A percentile compares a stretch with the other conserved stretches of the same genome.
Conservation (phyloP, 2,113 vertebrate species). For the Lepisosteus oculatus region DNA sequence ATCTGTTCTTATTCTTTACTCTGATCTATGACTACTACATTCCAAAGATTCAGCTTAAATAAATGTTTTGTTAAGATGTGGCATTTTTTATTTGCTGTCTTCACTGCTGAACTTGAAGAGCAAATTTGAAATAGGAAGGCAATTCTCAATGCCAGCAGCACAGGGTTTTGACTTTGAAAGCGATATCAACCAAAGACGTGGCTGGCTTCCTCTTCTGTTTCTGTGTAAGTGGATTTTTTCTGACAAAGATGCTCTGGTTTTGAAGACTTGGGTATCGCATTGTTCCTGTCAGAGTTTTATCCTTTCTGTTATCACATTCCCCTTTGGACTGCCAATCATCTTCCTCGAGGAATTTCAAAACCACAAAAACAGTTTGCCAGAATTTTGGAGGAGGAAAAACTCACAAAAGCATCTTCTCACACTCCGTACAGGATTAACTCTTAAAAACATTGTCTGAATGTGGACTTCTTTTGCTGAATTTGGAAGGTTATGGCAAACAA, state of each 20-base stretch:
- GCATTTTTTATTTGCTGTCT: neutral
- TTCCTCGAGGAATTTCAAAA: too few relatives aligned
- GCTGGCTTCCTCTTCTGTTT: neutral
- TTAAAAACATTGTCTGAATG: too few relatives aligned
- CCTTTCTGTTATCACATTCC: too few relatives aligned
- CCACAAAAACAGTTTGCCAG: too few relatives aligned
- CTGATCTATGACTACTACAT: conserved; percentile 63
- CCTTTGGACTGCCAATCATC: too few relatives aligned
- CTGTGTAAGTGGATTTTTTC: neutral
- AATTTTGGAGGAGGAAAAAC: too few relatives aligned
- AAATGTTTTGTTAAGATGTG: conserved; percentile 62
- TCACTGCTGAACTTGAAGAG: neutral
- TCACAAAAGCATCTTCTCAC: too few relatives aligned
- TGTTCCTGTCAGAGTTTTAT: neutral
- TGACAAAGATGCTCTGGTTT: neutral
- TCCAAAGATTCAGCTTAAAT: conserved; percentile 69
- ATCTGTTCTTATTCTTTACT: conserved; percentile 50
- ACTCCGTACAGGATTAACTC: too few relatives aligned
- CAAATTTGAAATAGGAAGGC: neutral
- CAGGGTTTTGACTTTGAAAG: neutral
- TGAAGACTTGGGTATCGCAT: neutral
- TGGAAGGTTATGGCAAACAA: too few relatives aligned
- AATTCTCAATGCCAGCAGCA: neutral
- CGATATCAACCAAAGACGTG: conserved; percentile 4
- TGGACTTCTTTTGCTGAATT: too few relatives aligned